Evolutionary conservation across 2,888 invertebrate genomes (phyloP).

Genomic region (Deilephila elpenor): DNA sequence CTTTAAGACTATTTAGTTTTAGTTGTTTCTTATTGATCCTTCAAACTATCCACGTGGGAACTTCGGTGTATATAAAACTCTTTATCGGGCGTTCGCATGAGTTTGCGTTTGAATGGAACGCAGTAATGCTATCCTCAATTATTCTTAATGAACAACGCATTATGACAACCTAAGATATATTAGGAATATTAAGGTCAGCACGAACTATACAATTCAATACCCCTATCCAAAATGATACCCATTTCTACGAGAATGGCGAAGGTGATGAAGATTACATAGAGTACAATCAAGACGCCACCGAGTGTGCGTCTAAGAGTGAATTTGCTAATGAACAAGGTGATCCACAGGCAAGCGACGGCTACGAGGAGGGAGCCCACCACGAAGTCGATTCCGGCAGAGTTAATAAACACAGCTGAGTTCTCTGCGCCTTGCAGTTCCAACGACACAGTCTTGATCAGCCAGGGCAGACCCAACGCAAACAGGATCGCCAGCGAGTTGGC

Average conservation of each 20-base stretch:
- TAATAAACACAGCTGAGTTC: slow-evolving; percentile 85
- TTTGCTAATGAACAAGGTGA: slow-evolving; percentile 87
- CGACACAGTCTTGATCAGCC: slow-evolving; percentile 90
- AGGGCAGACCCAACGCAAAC: slow-evolving; percentile 92
- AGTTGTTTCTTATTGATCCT: neutral
- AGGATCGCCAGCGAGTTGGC: slow-evolving; percentile 94
- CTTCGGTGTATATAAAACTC: neutral
- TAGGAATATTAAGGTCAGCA: slow-evolving; percentile 36
- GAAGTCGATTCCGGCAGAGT: slow-evolving; percentile 92
- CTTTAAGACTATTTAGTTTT: no score
- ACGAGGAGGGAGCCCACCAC: slow-evolving; percentile 91
- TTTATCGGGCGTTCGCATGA: neutral
- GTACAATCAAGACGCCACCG: slow-evolving; percentile 86
- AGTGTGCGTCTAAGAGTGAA: slow-evolving; percentile 88
- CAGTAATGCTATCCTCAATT: neutral
- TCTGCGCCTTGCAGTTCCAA: slow-evolving; percentile 76
- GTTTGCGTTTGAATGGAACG: neutral
- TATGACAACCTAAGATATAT: neutral
- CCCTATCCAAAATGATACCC: slow-evolving; percentile 84
- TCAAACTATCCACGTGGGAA: neutral
- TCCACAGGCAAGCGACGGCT: slow-evolving; percentile 89
- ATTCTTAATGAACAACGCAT: slow-evolving; percentile 1
- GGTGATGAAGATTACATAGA: slow-evolving; percentile 89
- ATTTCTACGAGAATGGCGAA: slow-evolving; percentile 92
- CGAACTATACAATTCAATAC: slow-evolving; percentile 11